A percentile compares a stretch with the other conserved stretches of the same genome.
phyloP scores from a whole-genome alignment of 2,888 invertebrate genomes.

The Hesperia comma region DNA sequence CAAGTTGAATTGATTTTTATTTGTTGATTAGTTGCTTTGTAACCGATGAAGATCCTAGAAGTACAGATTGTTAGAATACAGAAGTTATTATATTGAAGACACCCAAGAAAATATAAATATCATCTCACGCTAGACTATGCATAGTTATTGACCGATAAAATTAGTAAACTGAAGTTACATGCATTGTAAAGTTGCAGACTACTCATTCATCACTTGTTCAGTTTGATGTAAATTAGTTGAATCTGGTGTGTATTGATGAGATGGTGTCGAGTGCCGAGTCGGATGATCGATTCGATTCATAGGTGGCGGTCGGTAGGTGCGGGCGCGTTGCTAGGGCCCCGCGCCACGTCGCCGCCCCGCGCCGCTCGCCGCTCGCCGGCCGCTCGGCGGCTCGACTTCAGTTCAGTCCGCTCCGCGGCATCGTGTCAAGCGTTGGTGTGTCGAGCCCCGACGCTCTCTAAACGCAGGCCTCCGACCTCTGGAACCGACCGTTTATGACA shows the following conservation, averaged over 20 bases:
- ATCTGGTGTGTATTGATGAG: conserved; percentile 22
- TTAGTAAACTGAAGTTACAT: conserved; percentile 2
- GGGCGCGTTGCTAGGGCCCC: conserved; percentile 60
- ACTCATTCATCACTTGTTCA: conserved; percentile 3
- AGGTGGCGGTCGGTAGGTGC: conserved; percentile 48
- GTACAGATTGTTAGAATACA: too few relatives aligned
- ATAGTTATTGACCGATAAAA: background rate
- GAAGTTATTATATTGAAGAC: too few relatives aligned
- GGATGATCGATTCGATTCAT: conserved; percentile 39
- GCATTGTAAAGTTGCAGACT: background rate
- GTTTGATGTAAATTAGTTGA: conserved; percentile 12
- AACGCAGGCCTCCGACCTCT: conserved; percentile 77
- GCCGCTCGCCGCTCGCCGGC: conserved; percentile 43
- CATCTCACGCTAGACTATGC: background rate
- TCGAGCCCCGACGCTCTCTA: conserved; percentile 54
- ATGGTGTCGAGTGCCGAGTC: conserved; percentile 26
- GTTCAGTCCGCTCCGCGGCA: conserved; percentile 73
- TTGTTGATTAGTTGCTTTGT: too few relatives aligned
- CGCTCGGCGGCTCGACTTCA: conserved; percentile 39
- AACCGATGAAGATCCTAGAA: too few relatives aligned
- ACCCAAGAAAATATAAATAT: too few relatives aligned
- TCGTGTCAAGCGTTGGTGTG: conserved; percentile 64
- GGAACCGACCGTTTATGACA: conserved; percentile 79
- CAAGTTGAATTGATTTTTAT: too few relatives aligned
- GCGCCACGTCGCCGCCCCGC: conserved; percentile 50